A percentile compares a stretch with the other conserved stretches of the same genome.
Evolutionary conservation across 2,888 invertebrate species (phyloP).

Genomic region (Pterobdella sp.): DNA sequence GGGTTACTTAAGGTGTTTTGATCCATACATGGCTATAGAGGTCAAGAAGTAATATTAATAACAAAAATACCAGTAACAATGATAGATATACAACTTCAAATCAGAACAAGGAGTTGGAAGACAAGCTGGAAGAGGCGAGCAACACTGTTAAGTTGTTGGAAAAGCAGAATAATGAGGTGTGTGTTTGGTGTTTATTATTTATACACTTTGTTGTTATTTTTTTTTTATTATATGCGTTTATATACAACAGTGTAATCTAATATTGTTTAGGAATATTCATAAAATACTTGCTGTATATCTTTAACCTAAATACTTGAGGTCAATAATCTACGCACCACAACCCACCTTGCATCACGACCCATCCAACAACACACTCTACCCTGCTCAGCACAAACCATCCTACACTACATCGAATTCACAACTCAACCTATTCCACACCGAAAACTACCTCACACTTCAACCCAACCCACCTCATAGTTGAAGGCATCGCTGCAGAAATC

Average conservation of each 20-base stretch:
- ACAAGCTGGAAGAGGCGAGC: not conserved
- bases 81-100: no score
- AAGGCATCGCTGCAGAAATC: not conserved
- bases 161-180: not conserved
- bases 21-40: no score
- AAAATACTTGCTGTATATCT: no score
- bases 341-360: not conserved
- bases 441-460: not conserved
- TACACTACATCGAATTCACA: not conserved
- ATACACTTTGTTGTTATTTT: not conserved
- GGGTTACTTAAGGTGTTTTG: no score
- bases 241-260: no score
- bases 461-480: not conserved
- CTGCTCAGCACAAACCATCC: not conserved
- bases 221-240: not conserved
- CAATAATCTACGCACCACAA: no score
- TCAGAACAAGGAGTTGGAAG: constrained; percentile 7
- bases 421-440: not conserved
- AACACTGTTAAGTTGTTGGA: not conserved
- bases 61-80: no score
- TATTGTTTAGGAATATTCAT: no score
- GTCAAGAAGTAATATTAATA: no score
- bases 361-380: not conserved
- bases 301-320: no score
- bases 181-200: not conserved